Base-by-base conservation (phyloP, 1,140 invertebrate species). In the Rhagoletis zephyria region DNA sequence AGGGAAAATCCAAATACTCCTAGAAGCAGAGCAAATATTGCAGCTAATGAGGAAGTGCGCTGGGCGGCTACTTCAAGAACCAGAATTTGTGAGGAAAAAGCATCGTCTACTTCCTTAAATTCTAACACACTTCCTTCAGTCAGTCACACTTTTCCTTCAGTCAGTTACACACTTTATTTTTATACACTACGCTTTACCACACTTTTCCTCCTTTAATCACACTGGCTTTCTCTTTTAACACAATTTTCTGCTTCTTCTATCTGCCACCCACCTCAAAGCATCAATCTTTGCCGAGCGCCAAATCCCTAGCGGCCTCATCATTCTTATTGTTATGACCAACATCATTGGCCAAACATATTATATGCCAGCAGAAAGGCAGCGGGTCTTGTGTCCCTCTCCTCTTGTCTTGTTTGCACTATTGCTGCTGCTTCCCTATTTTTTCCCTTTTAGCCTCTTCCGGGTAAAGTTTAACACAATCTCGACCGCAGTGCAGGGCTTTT, bases 401-500 rank as follows among this genome's bases (percentile, higher is more conserved):
- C 81, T 74, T 85, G n/a, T 63, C 12, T 42, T 85, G 30, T 45
- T 61, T 85, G 56, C 59, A 45, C 30, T 85, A n/a, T 85, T 85
- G 45, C 85, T 85, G 12, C 51, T 14, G n/a, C 61, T 64, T 87
- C 65, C 45, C 45, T 70, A 40, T 67, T 56, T 70, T 67, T 67
- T 70, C 19, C 16, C 51, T 51, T 77, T 87, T 87, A 45, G 60
- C 56, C 48, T 60, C 48, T 77, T 64, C 85, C 61, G 60, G 63
- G 90, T 89, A 91, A 91, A 90, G 90, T 91, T 91, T 90, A 89
- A 91, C 89, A 90, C 91, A 91, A 91, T 91, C 91, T 91, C 90
- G 89, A 91, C 91, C 89, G 88, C 89, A 90, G 89, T 81, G 48
- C 48, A 59, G n/a, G 74, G 81, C 87, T 19, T 81, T 30, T n/a